Evolutionary conservation across 1,140 invertebrate genomes (phyloP).

Genomic region (Agrilus planipennis): DNA sequence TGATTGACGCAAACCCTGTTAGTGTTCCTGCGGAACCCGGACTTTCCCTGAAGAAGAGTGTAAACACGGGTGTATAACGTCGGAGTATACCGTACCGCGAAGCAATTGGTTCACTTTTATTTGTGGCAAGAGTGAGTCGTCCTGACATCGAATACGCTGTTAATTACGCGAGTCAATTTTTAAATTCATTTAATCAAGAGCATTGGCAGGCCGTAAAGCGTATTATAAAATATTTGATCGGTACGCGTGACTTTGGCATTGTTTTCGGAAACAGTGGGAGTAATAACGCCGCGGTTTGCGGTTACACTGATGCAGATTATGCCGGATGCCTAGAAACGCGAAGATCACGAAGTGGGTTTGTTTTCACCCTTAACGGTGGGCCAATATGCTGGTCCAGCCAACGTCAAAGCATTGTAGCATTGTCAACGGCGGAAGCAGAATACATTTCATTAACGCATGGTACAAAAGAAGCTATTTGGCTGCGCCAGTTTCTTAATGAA

Average conservation of each 20-base stretch:
- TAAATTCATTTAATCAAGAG: conserved; percentile 17
- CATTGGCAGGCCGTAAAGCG: conserved; percentile 21
- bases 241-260: conserved; percentile 5
- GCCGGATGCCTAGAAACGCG: background rate
- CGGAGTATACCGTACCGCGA: too few relatives aligned
- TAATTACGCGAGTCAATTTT: conserved; percentile 17
- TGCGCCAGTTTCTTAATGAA: conserved; percentile 18
- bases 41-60: conserved; percentile 3
- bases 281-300: too few relatives aligned
- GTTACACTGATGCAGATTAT: background rate
- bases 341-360: conserved; percentile 13
- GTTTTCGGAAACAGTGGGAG: too few relatives aligned
- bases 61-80: too few relatives aligned
- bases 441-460: conserved; percentile 26
- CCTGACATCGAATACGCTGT: conserved; percentile 23
- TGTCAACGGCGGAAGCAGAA: conserved; percentile 32
- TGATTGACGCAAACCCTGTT: conserved; percentile 4
- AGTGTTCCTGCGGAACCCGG: conserved; percentile 2
- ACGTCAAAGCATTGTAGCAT: conserved; percentile 26
- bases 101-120: conserved; percentile 17
- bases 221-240: conserved; percentile 24
- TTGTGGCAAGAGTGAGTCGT: conserved; percentile 14
- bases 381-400: conserved; percentile 24
- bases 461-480: conserved; percentile 21
- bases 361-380: conserved; percentile 13